Conservation (phyloP, 92 coral and sea anemone species). For the Umimayanthus chanpuru region DNA sequence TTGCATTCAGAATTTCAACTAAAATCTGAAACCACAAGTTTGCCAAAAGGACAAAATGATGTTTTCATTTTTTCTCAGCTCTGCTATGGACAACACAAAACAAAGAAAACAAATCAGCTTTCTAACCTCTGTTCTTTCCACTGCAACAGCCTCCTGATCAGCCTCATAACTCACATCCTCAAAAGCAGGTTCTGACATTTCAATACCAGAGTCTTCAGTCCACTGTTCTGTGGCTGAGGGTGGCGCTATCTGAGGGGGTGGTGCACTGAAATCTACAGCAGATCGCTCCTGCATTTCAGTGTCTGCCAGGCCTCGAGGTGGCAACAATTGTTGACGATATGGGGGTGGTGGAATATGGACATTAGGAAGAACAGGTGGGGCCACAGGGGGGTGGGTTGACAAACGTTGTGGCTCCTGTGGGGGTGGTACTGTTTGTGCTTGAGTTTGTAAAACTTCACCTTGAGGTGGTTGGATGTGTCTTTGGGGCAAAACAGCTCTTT, state of each 20-base stretch:
- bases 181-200: constrained; percentile 12
- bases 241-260: constrained; percentile 8
- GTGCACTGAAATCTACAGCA: neutral
- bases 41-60: too few species aligned
- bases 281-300: constrained; percentile 14
- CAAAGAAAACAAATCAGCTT: neutral
- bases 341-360: neutral
- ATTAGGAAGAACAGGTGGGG: neutral
- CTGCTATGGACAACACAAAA: too few species aligned
- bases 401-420: neutral
- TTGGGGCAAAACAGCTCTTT: neutral
- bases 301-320: neutral
- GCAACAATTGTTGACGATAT: neutral
- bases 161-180: constrained; percentile 27
- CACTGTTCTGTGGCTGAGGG: neutral
- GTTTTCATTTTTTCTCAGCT: too few species aligned
- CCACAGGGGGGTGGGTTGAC: neutral
- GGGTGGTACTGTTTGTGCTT: neutral
- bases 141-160: constrained; percentile 17
- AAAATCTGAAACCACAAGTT: too few species aligned
- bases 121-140: constrained; percentile 29
- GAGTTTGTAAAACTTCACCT: neutral
- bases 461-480: neutral
- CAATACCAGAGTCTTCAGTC: constrained; percentile 39
- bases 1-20: too few species aligned